These are phyloP conservation scores for Smittia sp. DNA, from an alignment of 2,888 invertebrate genomes.

Conservation along the genomic window DNA sequence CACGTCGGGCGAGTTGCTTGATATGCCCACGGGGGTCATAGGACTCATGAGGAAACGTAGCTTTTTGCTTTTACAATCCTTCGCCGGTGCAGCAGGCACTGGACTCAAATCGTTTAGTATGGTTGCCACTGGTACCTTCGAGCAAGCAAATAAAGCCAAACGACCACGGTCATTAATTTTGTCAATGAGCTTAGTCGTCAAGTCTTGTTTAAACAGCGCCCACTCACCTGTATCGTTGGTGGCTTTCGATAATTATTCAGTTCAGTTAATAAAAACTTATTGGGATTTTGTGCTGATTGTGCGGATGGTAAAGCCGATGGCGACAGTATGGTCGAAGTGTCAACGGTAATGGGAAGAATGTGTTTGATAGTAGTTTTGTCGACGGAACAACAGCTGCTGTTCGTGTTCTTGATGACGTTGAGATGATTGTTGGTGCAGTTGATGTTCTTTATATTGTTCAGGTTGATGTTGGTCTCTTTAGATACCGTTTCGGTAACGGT, in stretches of 20 bases:
- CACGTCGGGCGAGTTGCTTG: conserved; percentile 45
- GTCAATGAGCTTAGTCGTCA: too few species aligned
- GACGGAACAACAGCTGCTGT: conserved; percentile 40
- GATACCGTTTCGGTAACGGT: conserved; percentile 46
- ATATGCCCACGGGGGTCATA: conserved; percentile 46
- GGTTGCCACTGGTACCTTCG: conserved; percentile 43
- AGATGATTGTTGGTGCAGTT: conserved; percentile 39
- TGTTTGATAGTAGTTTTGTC: conserved; percentile 35
- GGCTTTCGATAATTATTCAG: conserved; percentile 45
- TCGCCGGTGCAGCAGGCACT: conserved; percentile 43
- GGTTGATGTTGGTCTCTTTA: conserved; percentile 41
- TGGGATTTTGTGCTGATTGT: conserved; percentile 41
- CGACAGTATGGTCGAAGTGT: conserved; percentile 35
- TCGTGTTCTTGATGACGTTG: conserved; percentile 42
- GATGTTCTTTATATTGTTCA: conserved; percentile 18
- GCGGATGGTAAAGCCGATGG: conserved; percentile 38
- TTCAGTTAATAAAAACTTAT: conserved; percentile 43
- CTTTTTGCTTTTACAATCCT: conserved; percentile 44
- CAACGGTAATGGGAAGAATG: conserved; percentile 26
- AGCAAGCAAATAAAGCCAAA: background rate
- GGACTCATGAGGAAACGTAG: conserved; percentile 44
- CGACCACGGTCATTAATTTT: background rate
- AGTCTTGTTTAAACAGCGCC: background rate
- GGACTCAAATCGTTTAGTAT: conserved; percentile 45
- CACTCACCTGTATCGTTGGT: conserved; percentile 44